Evolutionary conservation across 2,888 invertebrate species (phyloP), one percentile per base, ranked within the genome.

Genomic region (Eristalinus sepulchralis): DNA sequence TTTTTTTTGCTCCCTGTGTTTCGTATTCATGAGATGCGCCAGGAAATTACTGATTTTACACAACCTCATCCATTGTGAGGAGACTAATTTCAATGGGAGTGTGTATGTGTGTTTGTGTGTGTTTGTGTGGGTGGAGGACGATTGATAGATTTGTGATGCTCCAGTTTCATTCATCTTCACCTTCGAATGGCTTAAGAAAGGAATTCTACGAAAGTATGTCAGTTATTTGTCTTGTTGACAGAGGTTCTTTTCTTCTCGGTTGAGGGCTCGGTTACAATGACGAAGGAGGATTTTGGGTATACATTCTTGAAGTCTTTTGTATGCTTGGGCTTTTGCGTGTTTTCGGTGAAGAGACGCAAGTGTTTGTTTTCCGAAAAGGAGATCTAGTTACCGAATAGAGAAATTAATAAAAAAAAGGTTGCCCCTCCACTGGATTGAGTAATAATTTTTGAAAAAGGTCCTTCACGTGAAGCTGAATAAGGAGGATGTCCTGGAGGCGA

Each of bases 21-120:
- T 10, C 47, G 62, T 73, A 59, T 83, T 83, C 73, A 79, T 31
- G 33, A 17, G 67, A 72, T 80, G 72, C 67, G 62, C 66, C 72
- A 72, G 72, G 72, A 72, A 72, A 60, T 27, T 57, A 59, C 47
- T 47, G 57, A 47, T 76, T 76, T 67, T 57, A 59, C 34, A 59
- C 36, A 68, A 59, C 59, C 57, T 39, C 60, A 53, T 62, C 57
- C 27, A 31, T 31, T 10, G 63, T 20, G 47, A 57, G 22, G 55
- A 36, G 20, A 47, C 71, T 72, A 73, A 64, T 63, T 64, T 57
- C 47, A n/a, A 1, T 0, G 39, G n/a, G 39, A n/a, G 5, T 13
- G n/a, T 47, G 17, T 47, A 5, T 47, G 5, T 13, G n/a, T 47
- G 17, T 47, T 3, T 47, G 47, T 17, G 47, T 6, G 17, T n/a